A percentile compares a stretch with the other conserved stretches of the same genome.
Evolutionary conservation across 2,113 vertebrate species (phyloP).

Genomic region (Antigone vipio): DNA sequence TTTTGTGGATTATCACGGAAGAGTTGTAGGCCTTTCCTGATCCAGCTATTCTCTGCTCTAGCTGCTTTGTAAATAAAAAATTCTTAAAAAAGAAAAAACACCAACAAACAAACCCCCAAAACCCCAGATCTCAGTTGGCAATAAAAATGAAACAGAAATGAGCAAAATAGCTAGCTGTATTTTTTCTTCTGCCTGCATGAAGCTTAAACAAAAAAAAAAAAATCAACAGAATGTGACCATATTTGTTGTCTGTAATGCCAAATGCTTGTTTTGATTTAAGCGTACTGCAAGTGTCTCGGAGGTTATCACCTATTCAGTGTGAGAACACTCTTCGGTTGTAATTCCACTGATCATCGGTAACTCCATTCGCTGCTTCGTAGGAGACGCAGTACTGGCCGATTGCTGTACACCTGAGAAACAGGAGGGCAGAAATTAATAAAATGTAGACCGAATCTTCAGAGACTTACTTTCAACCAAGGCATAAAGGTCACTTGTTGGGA

Average conservation of each 20-base stretch:
- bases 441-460: constrained; percentile 41
- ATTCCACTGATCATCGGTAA: not conserved
- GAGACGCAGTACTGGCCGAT: not conserved
- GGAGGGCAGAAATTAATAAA: constrained; percentile 69
- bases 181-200: not conserved
- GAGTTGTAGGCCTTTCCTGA: not conserved
- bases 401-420: not conserved
- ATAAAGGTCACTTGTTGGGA: constrained; percentile 61
- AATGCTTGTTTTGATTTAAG: not conserved
- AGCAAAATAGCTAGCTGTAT: not conserved
- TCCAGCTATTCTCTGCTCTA: not conserved
- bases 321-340: not conserved
- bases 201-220: not conserved
- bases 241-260: not conserved
- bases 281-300: not conserved
- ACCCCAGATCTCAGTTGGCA: not conserved
- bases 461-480: constrained; percentile 45
- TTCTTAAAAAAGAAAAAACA: not conserved
- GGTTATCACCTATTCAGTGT: not conserved
- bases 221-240: not conserved
- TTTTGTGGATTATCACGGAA: not conserved
- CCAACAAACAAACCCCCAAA: too few species aligned
- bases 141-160: not conserved
- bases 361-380: not conserved
- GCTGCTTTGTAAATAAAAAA: not conserved